Evolutionary conservation across 2,113 vertebrate genomes (phyloP).

Genomic region (Puma concolor): DNA sequence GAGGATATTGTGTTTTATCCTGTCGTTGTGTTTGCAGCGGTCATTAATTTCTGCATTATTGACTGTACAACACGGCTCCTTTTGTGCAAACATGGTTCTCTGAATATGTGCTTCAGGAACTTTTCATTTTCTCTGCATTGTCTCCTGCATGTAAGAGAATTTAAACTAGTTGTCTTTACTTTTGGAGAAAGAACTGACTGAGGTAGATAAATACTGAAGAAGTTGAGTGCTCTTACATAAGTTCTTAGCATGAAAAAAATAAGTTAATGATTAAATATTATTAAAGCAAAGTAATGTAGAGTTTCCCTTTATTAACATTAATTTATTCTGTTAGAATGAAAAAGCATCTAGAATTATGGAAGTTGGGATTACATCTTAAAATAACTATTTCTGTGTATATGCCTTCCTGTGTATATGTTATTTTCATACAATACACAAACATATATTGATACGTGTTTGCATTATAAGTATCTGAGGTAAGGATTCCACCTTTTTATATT

Average conservation of each 20-base stretch:
- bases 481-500: background rate
- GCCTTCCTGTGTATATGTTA: background rate
- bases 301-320: background rate
- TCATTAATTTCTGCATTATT: conserved; percentile 47
- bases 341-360: conserved; percentile 19
- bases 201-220: conserved; percentile 2
- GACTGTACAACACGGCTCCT: background rate
- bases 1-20: background rate
- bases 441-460: background rate
- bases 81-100: conserved; percentile 24
- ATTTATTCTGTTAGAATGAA: background rate
- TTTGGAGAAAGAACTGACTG: background rate
- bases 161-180: background rate
- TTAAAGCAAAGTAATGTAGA: background rate
- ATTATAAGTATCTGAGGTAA: conserved; percentile 27
- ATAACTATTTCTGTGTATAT: background rate
- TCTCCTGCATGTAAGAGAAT: background rate
- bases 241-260: conserved; percentile 4
- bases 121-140: conserved; percentile 11
- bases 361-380: conserved; percentile 4
- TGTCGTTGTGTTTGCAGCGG: background rate
- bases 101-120: background rate
- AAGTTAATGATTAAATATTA: background rate
- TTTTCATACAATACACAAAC: background rate
- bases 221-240: background rate